Conservation (phyloP, 2,888 invertebrate species). For the Sussaba pulchella region DNA sequence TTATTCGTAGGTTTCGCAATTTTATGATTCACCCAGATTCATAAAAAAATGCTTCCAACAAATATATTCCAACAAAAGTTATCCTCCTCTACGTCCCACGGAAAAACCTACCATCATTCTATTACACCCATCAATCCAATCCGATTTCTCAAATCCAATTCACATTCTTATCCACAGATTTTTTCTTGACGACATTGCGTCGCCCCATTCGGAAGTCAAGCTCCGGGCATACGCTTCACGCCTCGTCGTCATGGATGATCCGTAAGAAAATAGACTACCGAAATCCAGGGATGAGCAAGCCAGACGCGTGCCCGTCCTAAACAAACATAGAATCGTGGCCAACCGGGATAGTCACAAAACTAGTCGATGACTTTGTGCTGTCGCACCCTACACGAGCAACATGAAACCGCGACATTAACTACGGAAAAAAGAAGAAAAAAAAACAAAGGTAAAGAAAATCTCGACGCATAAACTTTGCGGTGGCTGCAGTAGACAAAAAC, state of each 20-base stretch:
- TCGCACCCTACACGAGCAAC: conserved; percentile 1
- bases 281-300: conserved; percentile 35
- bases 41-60: too few species aligned
- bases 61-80: too few species aligned
- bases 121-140: too few species aligned
- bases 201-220: neutral
- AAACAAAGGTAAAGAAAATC: too few species aligned
- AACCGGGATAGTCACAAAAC: neutral
- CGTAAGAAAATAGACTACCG: conserved; percentile 26
- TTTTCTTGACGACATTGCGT: neutral
- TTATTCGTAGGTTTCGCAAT: neutral
- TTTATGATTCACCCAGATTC: too few species aligned
- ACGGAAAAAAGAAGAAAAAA: too few species aligned
- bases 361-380: neutral
- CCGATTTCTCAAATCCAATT: too few species aligned
- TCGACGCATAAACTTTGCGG: neutral
- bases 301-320: conserved; percentile 59
- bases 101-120: too few species aligned
- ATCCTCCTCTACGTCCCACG: too few species aligned
- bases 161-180: neutral
- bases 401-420: neutral
- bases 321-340: conserved; percentile 35
- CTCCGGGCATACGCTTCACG: neutral
- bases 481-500: conserved; percentile 26
- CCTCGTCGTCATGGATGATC: conserved; percentile 6